Evolutionary conservation across 2,888 invertebrate genomes (phyloP), one percentile per base, ranked within the genome.

Genomic region (Drosophila leonis): DNA sequence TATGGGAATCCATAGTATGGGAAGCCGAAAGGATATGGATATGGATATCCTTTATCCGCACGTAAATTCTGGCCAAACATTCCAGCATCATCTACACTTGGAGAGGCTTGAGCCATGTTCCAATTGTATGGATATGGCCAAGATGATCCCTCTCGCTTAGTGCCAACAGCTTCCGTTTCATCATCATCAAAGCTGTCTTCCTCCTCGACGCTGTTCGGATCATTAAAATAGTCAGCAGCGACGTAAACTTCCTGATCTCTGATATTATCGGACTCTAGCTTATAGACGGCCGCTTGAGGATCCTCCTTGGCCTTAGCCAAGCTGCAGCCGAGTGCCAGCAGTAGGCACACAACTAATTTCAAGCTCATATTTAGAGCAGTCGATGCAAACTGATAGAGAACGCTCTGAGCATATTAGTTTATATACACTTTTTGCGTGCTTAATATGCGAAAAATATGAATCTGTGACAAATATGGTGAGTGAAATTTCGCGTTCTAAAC

Each of bases 341-440:
- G 5, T 4, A 78, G 42, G 57, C 65, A 60, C 20, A 71, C 5
- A 10, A 24, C 29, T n/a, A 70, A 27, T 54, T 59, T 61, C 5
- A 44, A 12, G 37, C 56, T 62, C 78, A 78, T 78, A 46, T 68
- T 31, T 52, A 9, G 51, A 59, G 49, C 59, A 44, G 48, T 56
- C 31, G 7, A 10, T 33, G 57, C 27, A 10, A 61, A 78, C 78
- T 78, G 75, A 60, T 56, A 15, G 46, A 13, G 49, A 52, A 15
- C 27, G 44, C 15, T 31, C 55, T 9, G 20, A 12, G n/a, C 13
- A 10, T 27, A 54, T 5, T 24, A 41, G 67, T 31, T 75, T 73
- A 54, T 69, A 73, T 70, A 73, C 48, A 59, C 12, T 33, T 49
- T 31, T 7, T 20, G 12, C 41, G 37, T 42, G 29, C 29, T 49